Conservation (phyloP, 2,888 invertebrate genomes). For the Drosophila formosana region DNA sequence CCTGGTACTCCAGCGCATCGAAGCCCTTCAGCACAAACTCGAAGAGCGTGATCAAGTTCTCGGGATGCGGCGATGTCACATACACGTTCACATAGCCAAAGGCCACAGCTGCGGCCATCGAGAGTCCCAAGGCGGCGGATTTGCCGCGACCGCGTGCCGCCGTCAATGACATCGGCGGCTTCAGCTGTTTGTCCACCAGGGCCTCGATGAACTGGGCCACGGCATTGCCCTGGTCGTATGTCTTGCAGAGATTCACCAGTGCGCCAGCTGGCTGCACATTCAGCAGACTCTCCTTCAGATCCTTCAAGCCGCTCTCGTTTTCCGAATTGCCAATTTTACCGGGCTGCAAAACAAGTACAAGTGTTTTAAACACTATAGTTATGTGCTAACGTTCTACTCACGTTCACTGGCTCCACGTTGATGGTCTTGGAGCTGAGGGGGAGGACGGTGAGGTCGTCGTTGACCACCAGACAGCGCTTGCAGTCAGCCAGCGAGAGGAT, state of each 20-base stretch:
- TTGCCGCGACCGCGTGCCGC: conserved; percentile 99
- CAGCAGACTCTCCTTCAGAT: conserved; percentile 92
- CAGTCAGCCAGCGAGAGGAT: conserved; percentile 95
- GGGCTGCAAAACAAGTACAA: conserved; percentile 55
- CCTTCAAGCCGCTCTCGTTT: conserved; percentile 88
- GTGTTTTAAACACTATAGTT: not conserved
- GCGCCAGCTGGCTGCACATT: conserved; percentile 97
- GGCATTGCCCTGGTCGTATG: conserved; percentile 97
- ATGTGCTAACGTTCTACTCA: conserved; percentile 42
- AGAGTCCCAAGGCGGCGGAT: conserved; percentile 97
- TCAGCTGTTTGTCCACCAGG: conserved; percentile 94
- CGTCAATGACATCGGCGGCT: conserved; percentile 97
- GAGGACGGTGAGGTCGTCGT: conserved; percentile 95
- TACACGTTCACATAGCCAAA: conserved; percentile 95
- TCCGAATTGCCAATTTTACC: conserved; percentile 81
- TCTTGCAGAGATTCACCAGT: conserved; percentile 94
- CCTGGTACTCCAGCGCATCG: conserved; percentile 96
- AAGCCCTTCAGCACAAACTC: conserved; percentile 98
- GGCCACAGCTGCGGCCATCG: conserved; percentile 94
- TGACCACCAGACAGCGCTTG: conserved; percentile 95
- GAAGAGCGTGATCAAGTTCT: conserved; percentile 98
- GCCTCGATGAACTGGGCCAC: conserved; percentile 97
- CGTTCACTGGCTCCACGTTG: conserved; percentile 90
- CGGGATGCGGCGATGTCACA: conserved; percentile 98
- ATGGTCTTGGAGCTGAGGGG: conserved; percentile 96